Percentiles rank a stretch among this genome's conserved stretches.
phyloP scores from a whole-genome alignment of 2,797 vertebrate species.

The Pseudochromis fuscus region DNA sequence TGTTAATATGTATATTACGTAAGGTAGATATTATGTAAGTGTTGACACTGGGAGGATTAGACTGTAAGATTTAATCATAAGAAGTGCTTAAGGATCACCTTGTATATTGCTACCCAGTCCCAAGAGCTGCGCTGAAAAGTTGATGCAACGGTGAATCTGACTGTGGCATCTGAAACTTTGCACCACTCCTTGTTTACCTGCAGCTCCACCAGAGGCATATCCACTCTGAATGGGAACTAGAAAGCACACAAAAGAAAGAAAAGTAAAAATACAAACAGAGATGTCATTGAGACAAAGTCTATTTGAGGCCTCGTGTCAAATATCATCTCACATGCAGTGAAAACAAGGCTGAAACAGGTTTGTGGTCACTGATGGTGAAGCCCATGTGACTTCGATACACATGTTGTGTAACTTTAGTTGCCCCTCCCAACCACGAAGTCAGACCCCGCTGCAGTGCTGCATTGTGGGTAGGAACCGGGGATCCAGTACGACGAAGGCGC shows the following conservation, averaged over 20 bases:
- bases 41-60: background rate
- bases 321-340: slow-evolving; percentile 88
- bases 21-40: too few relatives aligned
- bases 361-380: slow-evolving; percentile 95
- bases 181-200: slow-evolving; percentile 92
- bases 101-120: slow-evolving; percentile 99
- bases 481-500: slow-evolving; percentile 90
- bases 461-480: slow-evolving; percentile 83
- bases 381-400: slow-evolving; percentile 96
- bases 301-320: slow-evolving; percentile 5
- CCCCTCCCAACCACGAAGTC: slow-evolving; percentile 82
- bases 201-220: slow-evolving; percentile 88
- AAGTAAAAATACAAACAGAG: background rate
- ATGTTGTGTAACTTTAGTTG: slow-evolving; percentile 90
- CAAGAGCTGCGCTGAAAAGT: slow-evolving; percentile 94
- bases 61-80: background rate
- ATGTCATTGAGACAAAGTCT: background rate
- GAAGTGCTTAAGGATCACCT: slow-evolving; percentile 78
- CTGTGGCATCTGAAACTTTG: slow-evolving; percentile 90
- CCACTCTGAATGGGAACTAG: slow-evolving; percentile 93
- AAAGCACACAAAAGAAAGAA: too few relatives aligned
- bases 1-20: too few relatives aligned
- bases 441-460: slow-evolving; percentile 85
- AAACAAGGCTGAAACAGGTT: slow-evolving; percentile 94
- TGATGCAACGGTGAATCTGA: slow-evolving; percentile 87